Conservation (phyloP, 53 echinoderm and acorn worm species). For the Stichopus horrens region DNA sequence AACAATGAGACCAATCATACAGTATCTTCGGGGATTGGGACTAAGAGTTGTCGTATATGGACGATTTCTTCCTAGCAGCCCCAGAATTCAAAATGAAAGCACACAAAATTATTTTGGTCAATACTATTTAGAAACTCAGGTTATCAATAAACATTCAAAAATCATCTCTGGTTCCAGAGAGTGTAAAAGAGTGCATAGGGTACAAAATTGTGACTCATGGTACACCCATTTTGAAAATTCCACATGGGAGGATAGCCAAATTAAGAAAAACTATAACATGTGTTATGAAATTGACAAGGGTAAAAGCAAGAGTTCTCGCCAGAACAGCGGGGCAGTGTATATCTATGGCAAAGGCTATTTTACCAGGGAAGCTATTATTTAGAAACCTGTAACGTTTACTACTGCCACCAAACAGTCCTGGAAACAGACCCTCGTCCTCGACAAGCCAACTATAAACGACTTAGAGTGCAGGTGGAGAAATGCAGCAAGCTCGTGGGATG, state of each 20-base stretch:
- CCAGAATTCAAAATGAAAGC: not conserved
- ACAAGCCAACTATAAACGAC: not conserved
- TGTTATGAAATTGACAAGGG: not conserved
- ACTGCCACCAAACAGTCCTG: conserved; percentile 21
- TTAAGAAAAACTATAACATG: conserved; percentile 4
- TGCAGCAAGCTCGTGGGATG: conserved; percentile 28
- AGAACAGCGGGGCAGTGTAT: conserved; percentile 49
- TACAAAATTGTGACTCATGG: conserved; percentile 33
- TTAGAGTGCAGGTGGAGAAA: conserved; percentile 37
- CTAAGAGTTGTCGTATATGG: conserved; percentile 34
- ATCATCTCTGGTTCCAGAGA: conserved; percentile 8
- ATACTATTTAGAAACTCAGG: conserved; percentile 31
- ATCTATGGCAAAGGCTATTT: conserved; percentile 37
- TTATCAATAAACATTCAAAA: conserved; percentile 21
- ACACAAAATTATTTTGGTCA: conserved; percentile 27
- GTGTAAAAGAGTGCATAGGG: conserved; percentile 23
- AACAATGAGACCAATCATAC: conserved; percentile 18
- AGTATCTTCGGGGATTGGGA: not conserved
- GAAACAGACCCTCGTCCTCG: conserved; percentile 18
- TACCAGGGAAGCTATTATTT: conserved; percentile 42
- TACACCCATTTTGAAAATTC: conserved; percentile 11
- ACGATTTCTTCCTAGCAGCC: conserved; percentile 19
- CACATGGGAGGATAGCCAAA: conserved; percentile 16
- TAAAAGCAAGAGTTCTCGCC: conserved; percentile 15
- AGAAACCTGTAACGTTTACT: conserved; percentile 35